A percentile compares a stretch with the other conserved stretches of the same genome.
Evolutionary conservation across 53 echinoderm and acorn worm species (phyloP).

Genomic region (Glandiceps talaboti): DNA sequence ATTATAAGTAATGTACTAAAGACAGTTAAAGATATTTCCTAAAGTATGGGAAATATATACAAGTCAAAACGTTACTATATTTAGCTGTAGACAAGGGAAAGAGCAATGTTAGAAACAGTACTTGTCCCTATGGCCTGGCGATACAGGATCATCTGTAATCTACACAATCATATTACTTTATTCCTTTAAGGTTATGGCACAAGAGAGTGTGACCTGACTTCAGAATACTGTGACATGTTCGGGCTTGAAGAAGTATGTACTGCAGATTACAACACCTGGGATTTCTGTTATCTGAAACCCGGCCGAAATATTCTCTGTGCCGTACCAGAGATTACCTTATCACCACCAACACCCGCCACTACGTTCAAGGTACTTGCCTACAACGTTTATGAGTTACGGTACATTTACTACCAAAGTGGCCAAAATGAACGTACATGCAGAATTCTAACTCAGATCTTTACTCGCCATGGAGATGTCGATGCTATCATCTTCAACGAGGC

Average conservation of each 20-base stretch:
- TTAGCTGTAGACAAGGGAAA: too few species aligned
- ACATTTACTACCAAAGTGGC: slow-evolving; percentile 61
- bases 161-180: too few species aligned
- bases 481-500: slow-evolving; percentile 78
- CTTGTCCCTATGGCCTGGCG: too few species aligned
- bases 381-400: slow-evolving; percentile 74
- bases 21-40: too few species aligned
- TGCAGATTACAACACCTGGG: slow-evolving; percentile 23
- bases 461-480: slow-evolving; percentile 56
- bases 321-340: slow-evolving; percentile 22
- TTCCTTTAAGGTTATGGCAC: too few species aligned
- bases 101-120: too few species aligned
- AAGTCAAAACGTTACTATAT: too few species aligned
- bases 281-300: slow-evolving; percentile 24
- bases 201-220: neutral
- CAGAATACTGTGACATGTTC: slow-evolving; percentile 41
- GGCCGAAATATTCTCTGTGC: slow-evolving; percentile 30
- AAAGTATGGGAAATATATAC: too few species aligned
- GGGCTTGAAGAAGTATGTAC: slow-evolving; percentile 58
- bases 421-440: slow-evolving; percentile 87
- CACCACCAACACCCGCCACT: slow-evolving; percentile 43
- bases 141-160: too few species aligned
- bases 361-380: slow-evolving; percentile 56
- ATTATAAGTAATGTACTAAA: too few species aligned
- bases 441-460: slow-evolving; percentile 34